Evolutionary conservation across 2,797 vertebrate species (phyloP), one percentile per base, ranked within the genome.

Genomic region (Sebastes diploproa): DNA sequence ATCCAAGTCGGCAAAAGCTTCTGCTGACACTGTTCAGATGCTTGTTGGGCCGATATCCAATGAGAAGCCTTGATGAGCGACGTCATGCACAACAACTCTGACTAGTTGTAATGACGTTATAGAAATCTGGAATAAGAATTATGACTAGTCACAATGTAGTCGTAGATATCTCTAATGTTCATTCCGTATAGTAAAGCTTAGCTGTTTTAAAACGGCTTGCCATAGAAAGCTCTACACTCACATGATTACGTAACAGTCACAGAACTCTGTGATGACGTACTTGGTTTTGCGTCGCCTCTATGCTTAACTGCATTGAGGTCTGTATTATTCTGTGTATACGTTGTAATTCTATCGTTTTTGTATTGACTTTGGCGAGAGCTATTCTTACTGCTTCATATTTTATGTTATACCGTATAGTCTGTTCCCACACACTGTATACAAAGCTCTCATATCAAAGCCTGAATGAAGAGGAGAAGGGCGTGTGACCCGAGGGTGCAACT

Each of bases 191-290:
- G 38, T 42, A 14, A 42, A 14, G 38, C 38, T 42, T 38, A 38
- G 36, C 36, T 38, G 12, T 13, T 38, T 38, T 38, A 38, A 38
- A 38, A 38, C 36, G 36, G 36, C 12, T 13, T 38, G 12, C 36
- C 38, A 42, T 42, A 42, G 5, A 42, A 42, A 42, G 38, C 38
- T 42, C 46, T 18, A 2, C 46, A 8, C 46, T 50, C 38, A 42
- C 38, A 42, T 42, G 46, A 50, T 30, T 5, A 38, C 36, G 36
- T 38, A 27, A 52, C 8, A 20, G 16, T 71, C 13, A n/a, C 13
- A n/a, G 30, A 69, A 16, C 13, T n/a, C 25, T 16, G 1, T n/a
- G 52, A 83, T 91, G 90, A 93, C 88, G 86, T 89, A 88, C 68
- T 18, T 73, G 25, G 22, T 58, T 60, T 77, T 65, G 68, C 79